Base-by-base conservation (phyloP, 2,113 vertebrate genomes). In the Lagopus muta region DNA sequence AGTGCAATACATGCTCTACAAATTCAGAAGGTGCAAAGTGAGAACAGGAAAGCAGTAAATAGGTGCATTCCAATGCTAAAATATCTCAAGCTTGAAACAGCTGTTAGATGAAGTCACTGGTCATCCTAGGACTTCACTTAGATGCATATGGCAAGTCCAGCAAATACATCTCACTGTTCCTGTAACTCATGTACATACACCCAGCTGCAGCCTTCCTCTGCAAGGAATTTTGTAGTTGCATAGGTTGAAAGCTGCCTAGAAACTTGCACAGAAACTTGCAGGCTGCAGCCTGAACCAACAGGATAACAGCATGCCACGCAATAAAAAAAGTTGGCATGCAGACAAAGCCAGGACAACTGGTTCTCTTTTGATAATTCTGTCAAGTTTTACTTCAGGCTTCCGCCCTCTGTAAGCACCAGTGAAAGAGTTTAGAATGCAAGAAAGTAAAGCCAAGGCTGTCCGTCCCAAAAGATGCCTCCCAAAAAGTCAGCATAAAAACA, bases 121-220 rank as follows among this genome's bases (percentile, higher is more conserved):
- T 28, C 38, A 36, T 47, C 11, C 13, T 43, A 5, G 82, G 40
- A 30, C 24, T 19, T 18, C 5, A 40, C 2, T 0, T 1, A 57
- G 32, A 61, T 22, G 43, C 4, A 22, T 3, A 6, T 7, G 17
- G 4, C 34, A 50, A 92, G 24, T 30, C 38, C 67, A 58, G 12
- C 0, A 4, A 40, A n/a, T n/a, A 22, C 6, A 17, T 20, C 8
- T n/a, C 38, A 42, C 24, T 22, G 4, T 8, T 55, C 15, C 16
- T 8, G 14, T 30, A n/a, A 67, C 3, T 40, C 2, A 27, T 4
- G 34, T 74, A 61, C 5, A 5, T 18, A 24, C 20, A 43, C 19
- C 15, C 10, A 66, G 45, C n/a, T 55, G 25, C 55, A 62, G 36
- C 45, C 45, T 32, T 45, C 43, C 48, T 30, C 43, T 69, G 43